Evolutionary conservation across 2,797 vertebrate species (phyloP).

Genomic region (Phataginus tricuspis): DNA sequence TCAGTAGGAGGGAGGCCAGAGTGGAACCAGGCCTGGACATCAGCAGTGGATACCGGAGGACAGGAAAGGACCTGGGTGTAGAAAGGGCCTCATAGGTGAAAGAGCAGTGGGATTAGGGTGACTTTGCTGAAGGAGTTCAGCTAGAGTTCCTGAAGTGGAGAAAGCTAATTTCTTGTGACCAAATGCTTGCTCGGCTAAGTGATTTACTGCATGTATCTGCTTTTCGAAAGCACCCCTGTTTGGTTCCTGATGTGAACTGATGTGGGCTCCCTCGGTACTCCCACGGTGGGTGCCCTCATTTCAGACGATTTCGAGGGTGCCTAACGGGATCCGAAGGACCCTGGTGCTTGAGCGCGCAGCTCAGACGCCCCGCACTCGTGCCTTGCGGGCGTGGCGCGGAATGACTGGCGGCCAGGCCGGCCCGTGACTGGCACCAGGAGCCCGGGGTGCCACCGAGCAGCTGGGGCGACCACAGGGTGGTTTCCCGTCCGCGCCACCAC

Average conservation of each 20-base stretch:
- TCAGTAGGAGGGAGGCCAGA: neutral
- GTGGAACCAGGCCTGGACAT: neutral
- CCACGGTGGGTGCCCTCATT: neutral
- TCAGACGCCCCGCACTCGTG: neutral
- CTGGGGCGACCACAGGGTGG: neutral
- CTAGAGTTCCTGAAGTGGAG: neutral
- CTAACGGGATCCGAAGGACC: neutral
- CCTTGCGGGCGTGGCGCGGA: accelerated
- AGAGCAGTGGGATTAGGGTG: neutral
- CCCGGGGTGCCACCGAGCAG: neutral
- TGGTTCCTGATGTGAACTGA: neutral
- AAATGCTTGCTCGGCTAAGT: neutral
- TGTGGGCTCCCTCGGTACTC: accelerated
- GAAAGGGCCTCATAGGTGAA: neutral
- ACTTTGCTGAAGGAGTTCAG: neutral
- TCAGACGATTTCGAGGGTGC: neutral
- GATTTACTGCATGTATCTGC: neutral
- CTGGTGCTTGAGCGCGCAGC: neutral
- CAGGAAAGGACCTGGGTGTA: no score
- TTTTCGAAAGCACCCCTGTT: neutral
- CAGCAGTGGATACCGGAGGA: neutral
- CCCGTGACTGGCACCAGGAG: conserved; percentile 23
- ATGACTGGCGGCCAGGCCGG: neutral
- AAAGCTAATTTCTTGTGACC: neutral
- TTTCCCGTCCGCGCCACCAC: neutral